Base-by-base conservation (phyloP, 2,113 vertebrate species). In the Alectura lathami region DNA sequence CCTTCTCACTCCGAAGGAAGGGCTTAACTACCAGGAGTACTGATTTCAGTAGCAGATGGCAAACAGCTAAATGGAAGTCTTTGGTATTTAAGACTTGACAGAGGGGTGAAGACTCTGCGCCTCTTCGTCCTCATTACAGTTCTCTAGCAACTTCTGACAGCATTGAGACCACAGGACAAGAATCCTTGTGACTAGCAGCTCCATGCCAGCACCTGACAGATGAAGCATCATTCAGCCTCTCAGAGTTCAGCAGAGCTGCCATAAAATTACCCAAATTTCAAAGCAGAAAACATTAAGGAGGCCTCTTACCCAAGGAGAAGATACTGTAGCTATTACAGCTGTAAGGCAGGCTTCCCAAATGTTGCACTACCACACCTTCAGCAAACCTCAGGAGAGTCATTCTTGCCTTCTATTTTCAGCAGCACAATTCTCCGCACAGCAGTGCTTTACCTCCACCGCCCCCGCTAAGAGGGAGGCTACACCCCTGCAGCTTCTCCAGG, bases 11-110 rank as follows among this genome's bases (percentile, higher is more conserved):
- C 69, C 66, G 64, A 87, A 82, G 43, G 81, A 80, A 92, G 56
- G 27, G 34, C 36, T 56, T 76, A 91, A 82, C 82, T 57, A 89
- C 12, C 57, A 85, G 38, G 17, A 43, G 13, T 38, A 17, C 62
- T 94, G 82, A 87, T 82, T 89, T 89, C 94, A 94, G 70, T 76
- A 82, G 68, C 91, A 92, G 89, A 88, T 85, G 66, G 77, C 32
- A 75, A 96, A 93, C 50, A 43, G 72, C 77, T 91, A 67, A 82
- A 82, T 59, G 82, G 23, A 87, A 72, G 60, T 43, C 32, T 57
- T n/a, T 57, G 54, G 54, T n/a, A 57, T 57, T 57, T 57, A 57
- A 57, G 54, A 30, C 54, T 57, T 57, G 30, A 22, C 21, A 20
- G 32, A 57, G 32, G 11, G 18, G n/a, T 57, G 30, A n/a, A 88